Evolutionary conservation across 1,140 invertebrate species (phyloP).

Genomic region (Drosophila aff.): DNA sequence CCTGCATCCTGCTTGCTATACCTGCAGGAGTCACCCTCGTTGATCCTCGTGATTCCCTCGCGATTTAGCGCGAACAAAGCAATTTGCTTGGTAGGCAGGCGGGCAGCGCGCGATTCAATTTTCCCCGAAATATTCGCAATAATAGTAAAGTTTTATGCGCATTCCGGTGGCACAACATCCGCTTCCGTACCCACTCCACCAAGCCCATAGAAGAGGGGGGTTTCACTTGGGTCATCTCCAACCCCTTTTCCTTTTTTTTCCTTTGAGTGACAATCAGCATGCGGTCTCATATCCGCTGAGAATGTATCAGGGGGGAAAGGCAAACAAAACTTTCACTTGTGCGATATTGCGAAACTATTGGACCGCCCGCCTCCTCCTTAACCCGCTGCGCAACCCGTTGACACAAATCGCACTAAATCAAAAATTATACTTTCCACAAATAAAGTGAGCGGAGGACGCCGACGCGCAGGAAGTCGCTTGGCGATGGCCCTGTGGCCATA

Average conservation of each 20-base stretch:
- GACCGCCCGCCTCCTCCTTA: constrained; percentile 29
- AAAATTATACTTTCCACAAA: constrained; percentile 82
- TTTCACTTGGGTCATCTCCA: constrained; percentile 6
- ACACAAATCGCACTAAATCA: constrained; percentile 82
- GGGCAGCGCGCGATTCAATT: constrained; percentile 54
- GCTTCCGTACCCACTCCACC: constrained; percentile 25
- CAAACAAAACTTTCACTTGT: constrained; percentile 71
- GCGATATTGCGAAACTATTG: constrained; percentile 78
- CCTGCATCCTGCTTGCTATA: constrained; percentile 39
- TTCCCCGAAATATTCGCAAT: constrained; percentile 50
- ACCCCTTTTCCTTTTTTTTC: constrained; percentile 10
- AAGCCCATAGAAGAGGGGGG: neutral
- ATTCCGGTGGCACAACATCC: constrained; percentile 53
- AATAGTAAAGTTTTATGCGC: constrained; percentile 75
- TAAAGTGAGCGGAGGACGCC: constrained; percentile 44
- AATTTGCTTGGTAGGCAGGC: constrained; percentile 55
- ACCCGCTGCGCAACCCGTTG: constrained; percentile 60
- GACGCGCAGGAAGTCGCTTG: constrained; percentile 57
- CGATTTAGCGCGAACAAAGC: constrained; percentile 66
- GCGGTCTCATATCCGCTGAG: constrained; percentile 75
- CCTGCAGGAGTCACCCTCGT: constrained; percentile 44
- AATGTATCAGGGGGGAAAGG: constrained; percentile 23
- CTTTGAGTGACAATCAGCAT: constrained; percentile 75
- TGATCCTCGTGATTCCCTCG: constrained; percentile 64
- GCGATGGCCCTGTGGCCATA: constrained; percentile 69